A percentile compares a stretch with the other conserved stretches of the same genome.
Conservation (phyloP, 2,113 vertebrate species). For the Esox niger region DNA sequence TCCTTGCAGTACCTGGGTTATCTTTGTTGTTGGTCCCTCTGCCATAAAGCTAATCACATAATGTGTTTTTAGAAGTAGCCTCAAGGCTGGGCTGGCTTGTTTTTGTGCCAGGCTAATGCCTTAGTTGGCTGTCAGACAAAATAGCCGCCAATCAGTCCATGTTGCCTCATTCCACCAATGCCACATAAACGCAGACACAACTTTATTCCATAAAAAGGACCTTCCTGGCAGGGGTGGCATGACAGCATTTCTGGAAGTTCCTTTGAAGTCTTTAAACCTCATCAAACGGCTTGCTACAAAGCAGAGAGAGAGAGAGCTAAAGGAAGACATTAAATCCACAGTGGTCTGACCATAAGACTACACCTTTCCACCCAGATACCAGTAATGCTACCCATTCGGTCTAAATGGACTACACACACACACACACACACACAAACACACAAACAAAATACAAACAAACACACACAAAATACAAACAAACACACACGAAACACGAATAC, state of each 20-base stretch:
- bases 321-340: not conserved
- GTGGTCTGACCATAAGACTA: not conserved
- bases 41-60: not conserved
- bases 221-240: not conserved
- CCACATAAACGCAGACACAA: not conserved
- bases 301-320: not conserved
- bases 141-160: not conserved
- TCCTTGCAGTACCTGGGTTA: not conserved
- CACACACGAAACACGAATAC: not conserved
- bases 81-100: not conserved
- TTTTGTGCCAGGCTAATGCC: not conserved
- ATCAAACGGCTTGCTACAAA: not conserved
- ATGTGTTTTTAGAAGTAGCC: not conserved
- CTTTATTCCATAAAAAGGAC: not conserved
- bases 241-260: not conserved
- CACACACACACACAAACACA: too few relatives aligned
- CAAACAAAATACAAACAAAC: too few relatives aligned
- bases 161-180: not conserved
- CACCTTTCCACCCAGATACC: not conserved
- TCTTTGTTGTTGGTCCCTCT: not conserved
- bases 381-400: not conserved
- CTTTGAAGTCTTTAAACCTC: not conserved
- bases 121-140: not conserved
- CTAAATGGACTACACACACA: not conserved
- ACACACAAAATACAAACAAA: not conserved